Conservation (phyloP, 2,797 vertebrate species). For the Jordanella pulchra region DNA sequence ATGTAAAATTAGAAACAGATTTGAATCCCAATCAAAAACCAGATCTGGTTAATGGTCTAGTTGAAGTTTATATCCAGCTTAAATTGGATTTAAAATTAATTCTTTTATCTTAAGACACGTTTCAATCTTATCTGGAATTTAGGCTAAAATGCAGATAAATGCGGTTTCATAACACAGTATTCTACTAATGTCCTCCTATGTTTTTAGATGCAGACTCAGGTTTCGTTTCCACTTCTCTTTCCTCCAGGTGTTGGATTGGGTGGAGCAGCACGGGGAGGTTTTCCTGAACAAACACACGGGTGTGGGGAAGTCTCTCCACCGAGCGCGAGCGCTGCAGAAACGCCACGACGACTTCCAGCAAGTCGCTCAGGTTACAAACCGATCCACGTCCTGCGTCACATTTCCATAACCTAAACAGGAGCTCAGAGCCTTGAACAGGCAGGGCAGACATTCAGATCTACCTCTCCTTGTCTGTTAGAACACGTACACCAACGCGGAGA, state of each 20-base stretch:
- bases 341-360: constrained; percentile 97
- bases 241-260: constrained; percentile 94
- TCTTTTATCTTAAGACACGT: too few species aligned
- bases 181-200: too few species aligned
- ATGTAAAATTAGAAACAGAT: too few species aligned
- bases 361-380: constrained; percentile 87
- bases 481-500: constrained; percentile 95
- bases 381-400: not conserved
- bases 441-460: not conserved
- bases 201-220: too few species aligned
- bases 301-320: constrained; percentile 93
- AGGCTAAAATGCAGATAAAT: not conserved
- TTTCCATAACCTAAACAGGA: not conserved
- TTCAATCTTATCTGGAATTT: not conserved
- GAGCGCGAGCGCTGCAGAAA: constrained; percentile 94
- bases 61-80: too few species aligned
- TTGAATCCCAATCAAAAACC: too few species aligned
- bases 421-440: not conserved
- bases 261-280: constrained; percentile 96
- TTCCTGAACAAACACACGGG: constrained; percentile 98
- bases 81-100: too few species aligned
- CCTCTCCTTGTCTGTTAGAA: constrained; percentile 77
- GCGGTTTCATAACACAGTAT: too few species aligned
- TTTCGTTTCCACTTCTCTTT: constrained; percentile 7
- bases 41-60: too few species aligned